phyloP scores from a whole-genome alignment of 2,113 vertebrate species.

The Lipophrys pholis region DNA sequence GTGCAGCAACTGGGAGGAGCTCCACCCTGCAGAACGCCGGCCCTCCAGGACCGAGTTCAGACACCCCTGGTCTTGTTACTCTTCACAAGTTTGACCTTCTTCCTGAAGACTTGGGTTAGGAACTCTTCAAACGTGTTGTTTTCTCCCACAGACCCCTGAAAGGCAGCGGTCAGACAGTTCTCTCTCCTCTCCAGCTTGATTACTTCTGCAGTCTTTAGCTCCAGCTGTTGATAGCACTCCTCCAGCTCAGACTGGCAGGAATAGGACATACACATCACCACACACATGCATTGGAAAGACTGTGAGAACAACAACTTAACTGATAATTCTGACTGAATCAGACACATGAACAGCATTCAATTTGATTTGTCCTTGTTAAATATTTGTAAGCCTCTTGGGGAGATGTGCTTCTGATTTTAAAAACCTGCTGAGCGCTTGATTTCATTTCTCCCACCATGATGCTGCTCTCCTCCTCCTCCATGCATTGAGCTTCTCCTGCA shows the following conservation, averaged over 20 bases:
- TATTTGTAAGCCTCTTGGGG: too few relatives aligned
- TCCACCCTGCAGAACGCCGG: too few relatives aligned
- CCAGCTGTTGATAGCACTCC: conserved; percentile 83
- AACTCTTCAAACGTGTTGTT: conserved; percentile 88
- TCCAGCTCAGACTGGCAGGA: conserved; percentile 83
- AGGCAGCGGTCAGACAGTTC: conserved; percentile 81
- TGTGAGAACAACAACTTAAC: too few relatives aligned
- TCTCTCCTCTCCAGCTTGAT: conserved; percentile 85
- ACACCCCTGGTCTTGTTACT: too few relatives aligned
- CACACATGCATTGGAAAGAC: too few relatives aligned
- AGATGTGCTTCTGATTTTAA: too few relatives aligned
- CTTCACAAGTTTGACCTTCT: conserved; percentile 83
- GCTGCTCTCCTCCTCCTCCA: conserved; percentile 76
- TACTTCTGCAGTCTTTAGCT: conserved; percentile 84
- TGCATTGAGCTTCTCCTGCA: conserved; percentile 83
- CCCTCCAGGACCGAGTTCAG: too few relatives aligned
- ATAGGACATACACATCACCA: neutral
- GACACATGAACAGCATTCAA: too few relatives aligned
- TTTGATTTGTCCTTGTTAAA: too few relatives aligned
- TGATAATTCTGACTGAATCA: too few relatives aligned
- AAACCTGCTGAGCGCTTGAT: too few relatives aligned
- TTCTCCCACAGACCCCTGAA: conserved; percentile 88
- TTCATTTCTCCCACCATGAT: conserved; percentile 57
- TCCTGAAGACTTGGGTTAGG: conserved; percentile 89
- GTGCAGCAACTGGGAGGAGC: too few relatives aligned